Evolutionary conservation across 2,113 vertebrate genomes (phyloP).

Genomic region (Seriola rivoliana): DNA sequence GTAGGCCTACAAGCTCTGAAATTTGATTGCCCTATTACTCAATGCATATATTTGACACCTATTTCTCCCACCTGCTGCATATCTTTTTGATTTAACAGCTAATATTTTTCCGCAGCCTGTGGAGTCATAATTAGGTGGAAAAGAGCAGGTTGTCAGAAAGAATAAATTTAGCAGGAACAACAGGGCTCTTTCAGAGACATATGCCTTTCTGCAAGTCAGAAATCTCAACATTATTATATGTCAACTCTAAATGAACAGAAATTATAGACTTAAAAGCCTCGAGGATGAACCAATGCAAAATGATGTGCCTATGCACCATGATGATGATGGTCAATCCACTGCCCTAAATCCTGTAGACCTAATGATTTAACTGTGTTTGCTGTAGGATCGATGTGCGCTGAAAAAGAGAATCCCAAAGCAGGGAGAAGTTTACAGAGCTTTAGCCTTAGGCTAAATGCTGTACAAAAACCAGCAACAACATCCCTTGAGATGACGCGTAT

Average conservation of each 20-base stretch:
- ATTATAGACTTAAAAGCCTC: slow-evolving; percentile 30
- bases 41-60: slow-evolving; percentile 33
- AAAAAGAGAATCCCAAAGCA: slow-evolving; percentile 82
- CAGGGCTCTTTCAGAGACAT: slow-evolving; percentile 14
- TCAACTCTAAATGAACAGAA: slow-evolving; percentile 32
- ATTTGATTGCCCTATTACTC: slow-evolving; percentile 1
- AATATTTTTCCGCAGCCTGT: slow-evolving; percentile 26
- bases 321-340: slow-evolving; percentile 66
- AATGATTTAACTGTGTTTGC: slow-evolving; percentile 82
- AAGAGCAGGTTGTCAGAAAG: slow-evolving; percentile 26
- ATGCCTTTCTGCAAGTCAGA: slow-evolving; percentile 12
- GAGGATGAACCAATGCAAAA: slow-evolving; percentile 38
- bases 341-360: slow-evolving; percentile 61
- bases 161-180: slow-evolving; percentile 24
- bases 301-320: slow-evolving; percentile 42
- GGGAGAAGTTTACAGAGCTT: slow-evolving; percentile 83
- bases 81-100: slow-evolving; percentile 33
- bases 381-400: slow-evolving; percentile 78
- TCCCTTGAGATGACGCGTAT: slow-evolving; percentile 82
- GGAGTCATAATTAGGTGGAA: slow-evolving; percentile 52
- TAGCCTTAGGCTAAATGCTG: slow-evolving; percentile 83
- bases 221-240: slow-evolving; percentile 27
- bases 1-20: not conserved
- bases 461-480: slow-evolving; percentile 83
- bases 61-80: slow-evolving; percentile 23